These are phyloP conservation scores for Brachionichthys hirsutus DNA, from an alignment of 2,113 vertebrate species.

Conservation along the genomic window DNA sequence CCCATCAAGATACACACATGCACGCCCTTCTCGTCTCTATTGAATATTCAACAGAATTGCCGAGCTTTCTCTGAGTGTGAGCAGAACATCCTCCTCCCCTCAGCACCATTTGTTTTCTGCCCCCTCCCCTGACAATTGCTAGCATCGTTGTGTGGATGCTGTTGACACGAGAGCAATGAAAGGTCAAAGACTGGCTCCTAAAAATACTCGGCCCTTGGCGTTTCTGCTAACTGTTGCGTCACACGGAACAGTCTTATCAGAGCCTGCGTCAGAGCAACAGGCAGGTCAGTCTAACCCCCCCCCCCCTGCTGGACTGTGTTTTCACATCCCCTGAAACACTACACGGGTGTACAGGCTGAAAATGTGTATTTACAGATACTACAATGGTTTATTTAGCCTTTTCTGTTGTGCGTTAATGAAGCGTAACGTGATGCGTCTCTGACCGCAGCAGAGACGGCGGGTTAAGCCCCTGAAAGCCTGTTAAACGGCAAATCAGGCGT, in stretches of 20 bases:
- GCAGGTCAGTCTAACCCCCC: slow-evolving; percentile 44
- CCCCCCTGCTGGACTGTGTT: slow-evolving; percentile 29
- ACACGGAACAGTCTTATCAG: slow-evolving; percentile 68
- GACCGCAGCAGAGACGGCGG: slow-evolving; percentile 8
- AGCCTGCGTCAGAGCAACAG: slow-evolving; percentile 66
- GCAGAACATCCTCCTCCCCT: slow-evolving; percentile 1
- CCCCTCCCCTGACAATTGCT: slow-evolving; percentile 31
- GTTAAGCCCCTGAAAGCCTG: slow-evolving; percentile 31
- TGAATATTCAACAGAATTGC: too few relatives aligned
- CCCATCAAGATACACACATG: slow-evolving; percentile 3
- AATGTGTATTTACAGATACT: slow-evolving; percentile 23
- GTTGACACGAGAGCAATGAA: slow-evolving; percentile 51
- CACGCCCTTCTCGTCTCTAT: too few relatives aligned
- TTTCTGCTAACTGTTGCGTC: slow-evolving; percentile 66
- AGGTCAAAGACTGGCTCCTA: slow-evolving; percentile 70
- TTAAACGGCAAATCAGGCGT: slow-evolving; percentile 23
- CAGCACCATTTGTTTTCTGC: slow-evolving; percentile 29
- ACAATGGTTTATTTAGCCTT: slow-evolving; percentile 5
- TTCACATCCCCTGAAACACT: slow-evolving; percentile 35
- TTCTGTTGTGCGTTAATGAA: slow-evolving; percentile 13
- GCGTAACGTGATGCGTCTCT: slow-evolving; percentile 19
- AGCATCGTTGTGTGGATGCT: slow-evolving; percentile 41
- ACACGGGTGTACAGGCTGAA: slow-evolving; percentile 10
- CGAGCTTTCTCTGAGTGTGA: too few relatives aligned
- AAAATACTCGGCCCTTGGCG: slow-evolving; percentile 63